Evolutionary conservation across 2,888 invertebrate genomes (phyloP), one percentile per base, ranked within the genome.

Genomic region (Polyommatus icarus): DNA sequence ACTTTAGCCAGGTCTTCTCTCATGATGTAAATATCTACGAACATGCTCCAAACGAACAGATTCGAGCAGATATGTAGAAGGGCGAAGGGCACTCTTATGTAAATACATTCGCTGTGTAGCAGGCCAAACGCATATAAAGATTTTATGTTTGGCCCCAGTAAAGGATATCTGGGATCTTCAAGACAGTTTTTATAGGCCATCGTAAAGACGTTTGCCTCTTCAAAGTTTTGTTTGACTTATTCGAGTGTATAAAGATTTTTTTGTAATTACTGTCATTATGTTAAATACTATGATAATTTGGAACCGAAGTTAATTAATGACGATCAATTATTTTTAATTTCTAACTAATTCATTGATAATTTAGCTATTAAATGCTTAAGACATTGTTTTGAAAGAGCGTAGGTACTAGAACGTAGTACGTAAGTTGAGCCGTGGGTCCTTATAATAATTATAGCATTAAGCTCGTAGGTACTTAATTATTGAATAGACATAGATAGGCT

Each of bases 91-190:
- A 77, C 78, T 46, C 82, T 86, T n/a, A 84, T 84, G 46, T 83
- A 81, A 81, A 82, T 86, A 77, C 80, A 80, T 10, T 84, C 85
- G 24, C 82, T 83, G 81, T 85, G 85, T 87, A 87, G 87, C 72
- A 90, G 82, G 24, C 91, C 90, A 77, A 88, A 88, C 8, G 86
- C 82, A 81, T 86, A 85, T 59, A 91, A 85, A 15, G 84, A 87
- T 81, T 84, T 88, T 76, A 91, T 83, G 76, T 86, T 88, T 10
- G 91, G 91, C 1, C 90, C 91, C 78, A 91, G 80, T 79, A 90
- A 84, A 78, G 91, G 91, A 20, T 72, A 40, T 67, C 67, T 67
- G 67, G 29, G 29, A 67, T 67, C 67, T 67, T 67, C 67, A 3
- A 67, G 67, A 67, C 67, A 67, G 32, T 29, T 32, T 67, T 32